Conservation (phyloP, 2,113 vertebrate species). For the Montifringilla adamsi region DNA sequence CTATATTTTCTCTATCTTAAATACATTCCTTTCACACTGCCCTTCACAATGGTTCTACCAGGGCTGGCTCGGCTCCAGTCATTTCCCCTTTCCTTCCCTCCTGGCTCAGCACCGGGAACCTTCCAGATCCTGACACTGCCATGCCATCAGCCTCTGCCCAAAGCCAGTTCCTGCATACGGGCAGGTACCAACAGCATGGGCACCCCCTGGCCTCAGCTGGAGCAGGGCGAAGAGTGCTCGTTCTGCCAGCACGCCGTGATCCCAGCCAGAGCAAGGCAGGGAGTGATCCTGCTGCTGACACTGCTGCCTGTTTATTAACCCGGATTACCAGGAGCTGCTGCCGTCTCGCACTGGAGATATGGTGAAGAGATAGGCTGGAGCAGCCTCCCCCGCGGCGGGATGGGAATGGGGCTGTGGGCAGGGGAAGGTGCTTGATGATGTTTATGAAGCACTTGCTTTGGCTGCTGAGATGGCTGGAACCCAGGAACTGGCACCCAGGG, state of each 20-base stretch:
- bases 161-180: accelerated
- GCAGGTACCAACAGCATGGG: accelerated
- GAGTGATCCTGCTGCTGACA: not conserved
- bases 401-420: not conserved
- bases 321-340: not conserved
- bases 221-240: not conserved
- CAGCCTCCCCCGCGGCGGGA: not conserved
- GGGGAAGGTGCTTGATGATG: not conserved
- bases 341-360: conserved; percentile 31
- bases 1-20: not conserved
- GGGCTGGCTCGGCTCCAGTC: not conserved
- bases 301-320: conserved; percentile 22
- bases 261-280: not conserved
- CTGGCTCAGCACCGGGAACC: not conserved
- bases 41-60: not conserved
- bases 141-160: not conserved
- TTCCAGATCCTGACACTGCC: not conserved
- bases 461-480: accelerated
- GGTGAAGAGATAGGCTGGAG: not conserved
- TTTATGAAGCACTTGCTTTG: not conserved
- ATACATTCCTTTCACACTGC: not conserved
- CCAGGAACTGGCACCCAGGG: not conserved
- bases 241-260: not conserved
- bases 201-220: not conserved
- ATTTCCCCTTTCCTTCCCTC: not conserved